A percentile compares a stretch with the other conserved stretches of the same genome.
These are phyloP conservation scores for Oryzias celebensis DNA, from an alignment of 2,113 vertebrate genomes.

Conservation along the genomic window DNA sequence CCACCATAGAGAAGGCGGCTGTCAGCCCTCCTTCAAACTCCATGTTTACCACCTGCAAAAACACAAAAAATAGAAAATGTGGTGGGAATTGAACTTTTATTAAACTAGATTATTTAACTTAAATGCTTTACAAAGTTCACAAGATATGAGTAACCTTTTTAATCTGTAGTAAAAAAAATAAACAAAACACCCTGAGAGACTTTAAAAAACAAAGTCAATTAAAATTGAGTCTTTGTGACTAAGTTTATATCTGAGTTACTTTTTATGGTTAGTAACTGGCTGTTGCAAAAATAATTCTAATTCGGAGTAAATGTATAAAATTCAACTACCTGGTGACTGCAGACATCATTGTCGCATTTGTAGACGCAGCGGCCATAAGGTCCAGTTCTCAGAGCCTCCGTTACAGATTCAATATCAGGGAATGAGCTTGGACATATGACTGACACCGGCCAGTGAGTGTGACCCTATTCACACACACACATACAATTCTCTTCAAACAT, in stretches of 20 bases:
- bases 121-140: too few relatives aligned
- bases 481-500: neutral
- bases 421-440: constrained; percentile 75
- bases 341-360: constrained; percentile 85
- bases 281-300: too few relatives aligned
- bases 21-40: constrained; percentile 85
- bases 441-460: constrained; percentile 78
- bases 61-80: neutral
- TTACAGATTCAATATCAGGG: constrained; percentile 81
- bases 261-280: too few relatives aligned
- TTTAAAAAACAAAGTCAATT: too few relatives aligned
- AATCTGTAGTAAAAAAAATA: too few relatives aligned
- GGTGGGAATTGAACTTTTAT: neutral
- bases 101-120: neutral
- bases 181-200: too few relatives aligned
- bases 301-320: too few relatives aligned
- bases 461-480: constrained; percentile 60
- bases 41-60: constrained; percentile 82
- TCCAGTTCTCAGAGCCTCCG: constrained; percentile 74
- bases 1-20: constrained; percentile 83
- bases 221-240: too few relatives aligned
- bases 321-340: constrained; percentile 79
- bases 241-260: too few relatives aligned
- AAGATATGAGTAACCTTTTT: too few relatives aligned
- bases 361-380: constrained; percentile 86